A percentile compares a stretch with the other conserved stretches of the same genome.
phyloP scores from a whole-genome alignment of 2,888 invertebrate species.

The Ctena decussata region DNA sequence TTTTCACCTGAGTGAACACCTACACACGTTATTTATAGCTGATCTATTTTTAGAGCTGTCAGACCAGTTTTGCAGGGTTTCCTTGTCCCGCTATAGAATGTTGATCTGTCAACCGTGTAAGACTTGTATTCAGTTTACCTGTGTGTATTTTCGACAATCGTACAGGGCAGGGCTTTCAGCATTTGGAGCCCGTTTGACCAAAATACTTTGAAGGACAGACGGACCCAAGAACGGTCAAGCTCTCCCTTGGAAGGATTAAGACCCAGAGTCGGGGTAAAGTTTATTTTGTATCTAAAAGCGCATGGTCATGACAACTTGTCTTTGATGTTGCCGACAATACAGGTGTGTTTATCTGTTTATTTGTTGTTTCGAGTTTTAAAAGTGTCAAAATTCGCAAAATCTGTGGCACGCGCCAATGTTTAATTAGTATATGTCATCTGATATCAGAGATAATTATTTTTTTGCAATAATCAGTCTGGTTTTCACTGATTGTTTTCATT shows the following conservation, averaged over 20 bases:
- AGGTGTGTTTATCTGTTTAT: slow-evolving; percentile 12
- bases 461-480: too few species aligned
- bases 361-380: too few species aligned
- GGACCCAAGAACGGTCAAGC: not conserved
- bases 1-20: slow-evolving; percentile 41
- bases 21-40: slow-evolving; percentile 26
- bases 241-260: not conserved
- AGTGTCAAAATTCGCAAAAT: too few species aligned
- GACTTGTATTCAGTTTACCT: not conserved
- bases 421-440: too few species aligned
- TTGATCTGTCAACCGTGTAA: not conserved
- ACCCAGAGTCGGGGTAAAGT: not conserved
- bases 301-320: not conserved
- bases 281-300: not conserved
- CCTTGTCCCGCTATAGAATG: slow-evolving; percentile 35
- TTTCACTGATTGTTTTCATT: too few species aligned
- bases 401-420: too few species aligned
- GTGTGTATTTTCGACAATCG: not conserved
- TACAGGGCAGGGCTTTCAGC: slow-evolving; percentile 7
- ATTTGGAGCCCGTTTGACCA: not conserved
- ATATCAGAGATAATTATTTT: too few species aligned
- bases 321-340: slow-evolving; percentile 14
- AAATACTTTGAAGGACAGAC: not conserved
- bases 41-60: slow-evolving; percentile 65
- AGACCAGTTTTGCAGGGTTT: slow-evolving; percentile 71